Percentiles rank a stretch among this genome's conserved stretches.
These are phyloP conservation scores for Nothocercus nigrocapillus DNA, from an alignment of 2,113 vertebrate species.

Conservation along the genomic window DNA sequence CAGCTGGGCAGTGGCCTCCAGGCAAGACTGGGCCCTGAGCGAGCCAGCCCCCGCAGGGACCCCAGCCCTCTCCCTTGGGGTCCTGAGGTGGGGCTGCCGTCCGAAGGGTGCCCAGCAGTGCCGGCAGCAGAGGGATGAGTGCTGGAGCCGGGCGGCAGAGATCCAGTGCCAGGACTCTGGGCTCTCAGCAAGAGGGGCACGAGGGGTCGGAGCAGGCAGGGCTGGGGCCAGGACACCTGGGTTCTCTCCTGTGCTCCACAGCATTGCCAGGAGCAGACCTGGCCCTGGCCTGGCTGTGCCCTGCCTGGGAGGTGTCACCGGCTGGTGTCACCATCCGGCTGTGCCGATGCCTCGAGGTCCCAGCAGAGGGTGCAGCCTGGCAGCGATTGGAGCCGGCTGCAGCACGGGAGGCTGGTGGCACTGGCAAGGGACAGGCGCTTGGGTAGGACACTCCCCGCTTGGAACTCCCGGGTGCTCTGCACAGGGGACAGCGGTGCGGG, in stretches of 20 bases:
- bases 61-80: neutral
- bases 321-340: neutral
- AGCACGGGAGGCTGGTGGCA: neutral
- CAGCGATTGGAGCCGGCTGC: slow-evolving; percentile 23
- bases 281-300: neutral
- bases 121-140: fast-evolving
- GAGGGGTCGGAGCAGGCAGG: neutral
- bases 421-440: neutral
- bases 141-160: neutral
- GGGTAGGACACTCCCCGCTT: neutral
- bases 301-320: neutral
- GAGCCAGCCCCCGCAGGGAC: neutral
- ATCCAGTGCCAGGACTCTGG: neutral
- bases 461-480: no score
- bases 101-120: fast-evolving
- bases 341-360: slow-evolving; percentile 47
- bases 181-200: neutral
- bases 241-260: neutral
- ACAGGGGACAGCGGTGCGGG: neutral
- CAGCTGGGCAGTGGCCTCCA: neutral
- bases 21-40: neutral
- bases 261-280: neutral
- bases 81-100: neutral
- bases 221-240: neutral
- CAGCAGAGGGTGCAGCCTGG: slow-evolving; percentile 68